Conservation (phyloP, 1,140 invertebrate genomes). For the Conus betulinus region DNA sequence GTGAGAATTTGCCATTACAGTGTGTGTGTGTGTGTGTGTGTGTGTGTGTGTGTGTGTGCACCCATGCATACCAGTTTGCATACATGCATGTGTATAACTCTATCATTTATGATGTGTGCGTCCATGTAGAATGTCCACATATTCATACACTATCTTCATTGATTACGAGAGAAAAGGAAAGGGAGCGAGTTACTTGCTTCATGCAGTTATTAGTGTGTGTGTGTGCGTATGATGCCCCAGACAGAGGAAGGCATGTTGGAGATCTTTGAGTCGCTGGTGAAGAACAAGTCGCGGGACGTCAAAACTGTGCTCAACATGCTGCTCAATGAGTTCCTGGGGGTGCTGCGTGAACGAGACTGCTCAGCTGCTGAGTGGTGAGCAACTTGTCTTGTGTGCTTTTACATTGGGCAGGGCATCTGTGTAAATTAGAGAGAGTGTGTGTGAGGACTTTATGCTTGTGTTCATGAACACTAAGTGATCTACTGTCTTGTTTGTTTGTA, state of each 20-base stretch:
- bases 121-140: slow-evolving; percentile 22
- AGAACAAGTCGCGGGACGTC: slow-evolving; percentile 15
- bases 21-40: too few species aligned
- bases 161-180: too few species aligned
- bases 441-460: background rate
- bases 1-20: too few species aligned
- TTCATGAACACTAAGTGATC: background rate
- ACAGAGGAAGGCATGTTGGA: slow-evolving; percentile 40
- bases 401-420: too few species aligned
- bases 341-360: slow-evolving; percentile 37
- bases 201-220: slow-evolving; percentile 24
- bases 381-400: background rate
- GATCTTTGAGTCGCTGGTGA: slow-evolving; percentile 51
- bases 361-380: slow-evolving; percentile 41
- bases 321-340: slow-evolving; percentile 43
- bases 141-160: slow-evolving; percentile 13
- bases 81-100: slow-evolving; percentile 14
- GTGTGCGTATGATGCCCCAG: background rate
- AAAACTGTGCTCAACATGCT: slow-evolving; percentile 43
- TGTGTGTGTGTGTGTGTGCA: too few species aligned
- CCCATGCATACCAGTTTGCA: background rate
- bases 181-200: background rate
- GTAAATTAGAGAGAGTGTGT: too few species aligned
- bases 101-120: background rate
- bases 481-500: too few species aligned